These are phyloP conservation scores for Eulemur mongoz DNA, from an alignment of 2,797 vertebrate species.

Conservation along the genomic window DNA sequence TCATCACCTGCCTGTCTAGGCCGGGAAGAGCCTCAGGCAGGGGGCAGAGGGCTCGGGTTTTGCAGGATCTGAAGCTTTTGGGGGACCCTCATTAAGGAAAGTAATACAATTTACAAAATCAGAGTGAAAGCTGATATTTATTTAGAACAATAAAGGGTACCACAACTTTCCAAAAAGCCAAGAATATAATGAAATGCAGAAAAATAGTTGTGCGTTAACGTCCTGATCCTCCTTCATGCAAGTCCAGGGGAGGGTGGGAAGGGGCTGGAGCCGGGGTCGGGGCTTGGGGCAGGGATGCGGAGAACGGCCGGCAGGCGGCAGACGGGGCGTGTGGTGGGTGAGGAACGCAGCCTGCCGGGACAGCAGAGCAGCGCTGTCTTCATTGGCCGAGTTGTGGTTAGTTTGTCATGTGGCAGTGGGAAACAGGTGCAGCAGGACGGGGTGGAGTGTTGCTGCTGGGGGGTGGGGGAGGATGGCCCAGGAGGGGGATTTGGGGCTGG, in stretches of 20 bases:
- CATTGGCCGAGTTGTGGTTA: rapidly evolving
- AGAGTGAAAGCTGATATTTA: background rate
- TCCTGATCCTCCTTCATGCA: background rate
- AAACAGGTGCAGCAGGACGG: background rate
- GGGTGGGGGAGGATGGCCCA: background rate
- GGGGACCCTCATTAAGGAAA: background rate
- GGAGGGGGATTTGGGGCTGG: background rate
- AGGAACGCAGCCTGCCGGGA: background rate
- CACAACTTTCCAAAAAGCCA: background rate
- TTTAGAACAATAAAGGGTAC: background rate
- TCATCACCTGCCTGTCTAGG: background rate
- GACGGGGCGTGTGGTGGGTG: background rate
- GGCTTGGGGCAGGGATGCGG: background rate
- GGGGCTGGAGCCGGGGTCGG: background rate
- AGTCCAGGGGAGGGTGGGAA: no score
- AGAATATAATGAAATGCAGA: background rate
- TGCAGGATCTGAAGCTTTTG: background rate
- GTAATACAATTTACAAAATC: background rate
- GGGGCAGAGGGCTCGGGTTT: rapidly evolving
- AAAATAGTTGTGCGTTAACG: background rate
- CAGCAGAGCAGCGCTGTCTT: background rate
- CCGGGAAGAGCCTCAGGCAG: background rate
- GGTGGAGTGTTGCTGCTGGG: no score
- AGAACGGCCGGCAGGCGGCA: background rate
- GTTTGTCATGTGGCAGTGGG: background rate